Conservation (phyloP, 2,888 invertebrate genomes). For the Eurois occulta region DNA sequence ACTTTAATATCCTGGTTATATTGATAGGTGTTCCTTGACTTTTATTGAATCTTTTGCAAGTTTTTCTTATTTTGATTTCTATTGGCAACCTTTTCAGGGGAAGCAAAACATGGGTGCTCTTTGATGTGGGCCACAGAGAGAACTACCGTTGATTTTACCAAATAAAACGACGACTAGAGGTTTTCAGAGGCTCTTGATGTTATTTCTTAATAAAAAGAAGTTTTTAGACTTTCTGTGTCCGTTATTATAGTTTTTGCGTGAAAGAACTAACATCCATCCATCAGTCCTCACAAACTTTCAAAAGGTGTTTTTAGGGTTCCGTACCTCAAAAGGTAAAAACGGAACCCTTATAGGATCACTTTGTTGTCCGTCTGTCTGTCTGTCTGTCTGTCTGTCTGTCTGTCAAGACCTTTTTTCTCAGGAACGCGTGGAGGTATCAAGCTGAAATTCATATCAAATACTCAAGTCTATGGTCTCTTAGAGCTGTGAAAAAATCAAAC, state of each 20-base stretch:
- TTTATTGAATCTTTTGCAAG: background rate
- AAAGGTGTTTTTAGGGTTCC: too few species aligned
- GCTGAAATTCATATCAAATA: too few species aligned
- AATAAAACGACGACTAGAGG: constrained; percentile 26
- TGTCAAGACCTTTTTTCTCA: too few species aligned
- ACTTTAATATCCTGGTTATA: constrained; percentile 1
- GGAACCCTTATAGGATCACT: too few species aligned
- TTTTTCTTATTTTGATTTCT: constrained; percentile 26
- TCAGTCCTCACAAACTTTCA: background rate
- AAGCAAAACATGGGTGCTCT: constrained; percentile 14
- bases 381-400: too few species aligned
- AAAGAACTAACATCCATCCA: background rate
- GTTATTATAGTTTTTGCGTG: background rate
- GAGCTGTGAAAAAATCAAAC: too few species aligned
- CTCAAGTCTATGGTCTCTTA: too few species aligned
- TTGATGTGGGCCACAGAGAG: constrained; percentile 11
- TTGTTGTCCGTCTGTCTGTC: too few species aligned
- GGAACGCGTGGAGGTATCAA: too few species aligned
- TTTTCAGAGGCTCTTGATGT: constrained; percentile 27
- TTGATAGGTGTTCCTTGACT: background rate
- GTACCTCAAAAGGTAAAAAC: too few species aligned
- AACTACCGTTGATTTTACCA: constrained; percentile 11
- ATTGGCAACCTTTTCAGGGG: background rate
- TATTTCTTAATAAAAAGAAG: constrained; percentile 3
- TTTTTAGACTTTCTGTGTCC: background rate